Base-by-base conservation (phyloP, 92 coral and sea anemone species). In the Porites evermanni region DNA sequence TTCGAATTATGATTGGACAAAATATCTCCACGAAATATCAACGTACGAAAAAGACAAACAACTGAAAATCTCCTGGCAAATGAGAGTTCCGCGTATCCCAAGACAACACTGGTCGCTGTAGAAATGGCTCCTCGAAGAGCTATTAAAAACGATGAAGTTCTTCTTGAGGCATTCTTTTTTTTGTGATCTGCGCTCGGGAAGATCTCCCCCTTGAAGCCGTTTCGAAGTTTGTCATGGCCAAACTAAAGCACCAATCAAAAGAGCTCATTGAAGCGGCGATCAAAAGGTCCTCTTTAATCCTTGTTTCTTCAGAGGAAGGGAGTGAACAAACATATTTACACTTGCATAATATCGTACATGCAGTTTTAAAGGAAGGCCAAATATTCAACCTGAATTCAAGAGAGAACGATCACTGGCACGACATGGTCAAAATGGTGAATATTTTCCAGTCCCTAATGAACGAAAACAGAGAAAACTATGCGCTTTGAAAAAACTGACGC, bases 61-160 rank as follows among this genome's bases (percentile, higher is more conserved):
- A 91, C 85, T 4, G 91, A 91, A 74, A 79, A 61, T 44, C 24
- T 24, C 0, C 88, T 78, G 32, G 51, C 83, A 18, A 67, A 71
- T 17, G 86, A 78, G 52, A 87, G 54, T 59, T 16, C 38, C 8
- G 72, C 66, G 8, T 87, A 84, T 21, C 79, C 80, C 23, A 53
- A 82, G 61, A 58, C 84, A 19, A 82, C 77, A 82, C 81, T 85
- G 18, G 63, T 60, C 23, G 89, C 94, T 51, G 78, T 84, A 1
- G 29, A 32, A 66, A 50, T 91, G 58, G 94, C 94, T 54, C 26
- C 87, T 24, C 73, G 78, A 12, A 82, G 64, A 18, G 75, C 51
- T 24, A 64, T 69, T 18, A 68, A 70, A 9, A 83, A 29, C 1
- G 82, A 83, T 58, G n/a, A 58, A 47, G 86, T 73, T 23, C 59